Conservation (phyloP, 2,888 invertebrate genomes). For the Sesamia inferens region DNA sequence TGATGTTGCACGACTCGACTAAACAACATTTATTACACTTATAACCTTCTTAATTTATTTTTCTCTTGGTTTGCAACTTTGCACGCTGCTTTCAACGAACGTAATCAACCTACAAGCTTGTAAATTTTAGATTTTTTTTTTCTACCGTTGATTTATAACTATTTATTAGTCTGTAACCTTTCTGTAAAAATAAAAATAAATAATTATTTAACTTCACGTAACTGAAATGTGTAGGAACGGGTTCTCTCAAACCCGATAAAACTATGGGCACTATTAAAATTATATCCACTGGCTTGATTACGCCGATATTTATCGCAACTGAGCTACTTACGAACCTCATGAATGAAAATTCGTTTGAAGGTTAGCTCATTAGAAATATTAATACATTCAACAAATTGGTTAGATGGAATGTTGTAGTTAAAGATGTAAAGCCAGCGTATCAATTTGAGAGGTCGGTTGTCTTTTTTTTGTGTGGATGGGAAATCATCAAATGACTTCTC, state of each 20-base stretch:
- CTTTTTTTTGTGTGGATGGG: too few species aligned
- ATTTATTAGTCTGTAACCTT: too few species aligned
- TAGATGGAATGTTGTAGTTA: slow-evolving; percentile 20
- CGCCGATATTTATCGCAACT: slow-evolving; percentile 44
- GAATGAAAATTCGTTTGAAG: slow-evolving; percentile 58
- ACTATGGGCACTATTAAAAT: slow-evolving; percentile 54
- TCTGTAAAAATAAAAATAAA: too few species aligned
- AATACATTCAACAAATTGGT: slow-evolving; percentile 35
- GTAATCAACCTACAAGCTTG: not conserved
- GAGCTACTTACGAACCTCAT: slow-evolving; percentile 45
- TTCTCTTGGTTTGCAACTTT: not conserved
- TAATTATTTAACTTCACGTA: slow-evolving; percentile 51
- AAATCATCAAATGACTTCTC: too few species aligned
- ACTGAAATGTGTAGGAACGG: slow-evolving; percentile 70
- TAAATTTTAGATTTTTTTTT: too few species aligned
- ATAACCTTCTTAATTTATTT: not conserved
- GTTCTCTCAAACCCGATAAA: slow-evolving; percentile 69
- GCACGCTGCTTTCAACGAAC: not conserved
- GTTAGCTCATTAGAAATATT: slow-evolving; percentile 53
- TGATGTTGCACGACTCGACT: not conserved
- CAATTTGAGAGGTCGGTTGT: slow-evolving; percentile 26
- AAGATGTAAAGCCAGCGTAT: slow-evolving; percentile 15
- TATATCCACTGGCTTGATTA: slow-evolving; percentile 42
- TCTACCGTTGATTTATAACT: too few species aligned
- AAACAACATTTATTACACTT: not conserved